Conservation (phyloP, 2,797 vertebrate species). For the Erethizon dorsatum region DNA sequence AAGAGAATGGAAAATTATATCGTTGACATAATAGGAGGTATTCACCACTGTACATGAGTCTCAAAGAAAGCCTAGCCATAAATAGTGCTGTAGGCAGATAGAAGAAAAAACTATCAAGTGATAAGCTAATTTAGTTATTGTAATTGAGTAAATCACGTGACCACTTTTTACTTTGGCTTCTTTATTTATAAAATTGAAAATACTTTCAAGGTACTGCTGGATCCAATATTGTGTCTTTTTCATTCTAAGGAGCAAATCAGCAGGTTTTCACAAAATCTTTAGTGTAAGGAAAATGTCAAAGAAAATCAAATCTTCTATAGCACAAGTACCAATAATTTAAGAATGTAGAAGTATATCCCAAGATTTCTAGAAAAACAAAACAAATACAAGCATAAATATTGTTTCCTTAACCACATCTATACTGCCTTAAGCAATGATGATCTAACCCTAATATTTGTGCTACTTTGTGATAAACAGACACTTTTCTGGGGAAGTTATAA, state of each 20-base stretch:
- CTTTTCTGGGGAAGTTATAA: not conserved
- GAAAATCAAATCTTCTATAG: not conserved
- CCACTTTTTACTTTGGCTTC: not conserved
- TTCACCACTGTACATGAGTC: not conserved
- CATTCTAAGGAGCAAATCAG: not conserved
- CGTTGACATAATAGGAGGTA: not conserved
- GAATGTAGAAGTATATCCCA: not conserved
- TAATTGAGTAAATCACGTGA: not conserved
- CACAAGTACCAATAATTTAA: not conserved
- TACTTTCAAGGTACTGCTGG: conserved; percentile 3
- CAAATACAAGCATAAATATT: not conserved
- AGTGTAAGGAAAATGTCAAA: not conserved
- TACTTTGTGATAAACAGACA: conserved; percentile 6
- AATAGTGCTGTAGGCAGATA: not conserved
- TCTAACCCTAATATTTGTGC: not conserved
- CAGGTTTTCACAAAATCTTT: conserved; percentile 15
- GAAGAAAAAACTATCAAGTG: not conserved
- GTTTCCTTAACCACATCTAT: not conserved
- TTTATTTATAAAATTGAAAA: not conserved
- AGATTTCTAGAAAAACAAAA: not conserved
- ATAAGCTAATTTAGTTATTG: not conserved
- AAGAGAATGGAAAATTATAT: not conserved
- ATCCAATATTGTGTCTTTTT: not conserved
- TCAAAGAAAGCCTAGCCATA: not conserved
- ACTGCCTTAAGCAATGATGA: not conserved